A percentile compares a stretch with the other conserved stretches of the same genome.
These are phyloP conservation scores for Tragelaphus oryx DNA, from an alignment of 2,797 vertebrate species.

Conservation along the genomic window DNA sequence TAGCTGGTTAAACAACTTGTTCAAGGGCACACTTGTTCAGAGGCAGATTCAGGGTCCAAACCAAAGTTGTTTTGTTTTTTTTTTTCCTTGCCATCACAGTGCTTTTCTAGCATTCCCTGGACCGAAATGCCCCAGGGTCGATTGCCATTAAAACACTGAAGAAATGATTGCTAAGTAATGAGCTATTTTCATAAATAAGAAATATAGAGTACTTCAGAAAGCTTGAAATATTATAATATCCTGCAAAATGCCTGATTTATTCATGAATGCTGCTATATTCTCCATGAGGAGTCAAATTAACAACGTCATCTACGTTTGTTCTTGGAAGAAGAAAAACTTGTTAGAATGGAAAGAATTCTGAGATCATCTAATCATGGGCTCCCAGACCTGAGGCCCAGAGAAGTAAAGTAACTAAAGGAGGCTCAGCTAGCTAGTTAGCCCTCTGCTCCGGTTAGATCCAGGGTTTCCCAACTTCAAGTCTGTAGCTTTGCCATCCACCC, in stretches of 20 bases:
- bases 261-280: background rate
- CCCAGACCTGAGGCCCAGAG: constrained; percentile 12
- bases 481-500: background rate
- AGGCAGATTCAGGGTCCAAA: background rate
- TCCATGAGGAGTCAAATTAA: constrained; percentile 30
- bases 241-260: background rate
- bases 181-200: constrained; percentile 44
- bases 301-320: constrained; percentile 29
- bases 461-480: background rate
- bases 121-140: background rate
- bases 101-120: constrained; percentile 16
- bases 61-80: background rate
- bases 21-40: background rate
- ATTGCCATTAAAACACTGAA: constrained; percentile 24
- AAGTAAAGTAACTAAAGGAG: background rate
- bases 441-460: background rate
- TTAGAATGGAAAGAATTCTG: constrained; percentile 13
- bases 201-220: constrained; percentile 14
- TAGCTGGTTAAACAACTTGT: background rate
- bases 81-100: background rate
- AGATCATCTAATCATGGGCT: background rate
- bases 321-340: background rate
- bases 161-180: constrained; percentile 28
- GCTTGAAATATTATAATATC: constrained; percentile 33
- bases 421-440: background rate